Evolutionary conservation across 2,113 vertebrate genomes (phyloP).

Genomic region (Paradoxurus hermaphroditus): DNA sequence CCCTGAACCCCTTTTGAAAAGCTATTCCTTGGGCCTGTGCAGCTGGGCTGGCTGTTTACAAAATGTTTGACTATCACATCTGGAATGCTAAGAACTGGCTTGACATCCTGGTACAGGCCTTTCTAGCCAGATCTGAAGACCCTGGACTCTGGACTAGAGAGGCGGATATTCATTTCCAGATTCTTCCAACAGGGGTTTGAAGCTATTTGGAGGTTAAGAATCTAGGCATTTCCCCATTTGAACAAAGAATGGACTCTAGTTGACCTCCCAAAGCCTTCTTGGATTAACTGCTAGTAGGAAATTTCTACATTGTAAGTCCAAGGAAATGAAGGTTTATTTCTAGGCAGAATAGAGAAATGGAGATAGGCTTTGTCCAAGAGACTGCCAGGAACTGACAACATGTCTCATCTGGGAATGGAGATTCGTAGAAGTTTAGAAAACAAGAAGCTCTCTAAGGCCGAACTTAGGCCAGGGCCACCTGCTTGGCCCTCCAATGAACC

Average conservation of each 20-base stretch:
- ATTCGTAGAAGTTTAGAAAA: slow-evolving; percentile 44
- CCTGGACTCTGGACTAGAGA: background rate
- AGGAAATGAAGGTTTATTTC: background rate
- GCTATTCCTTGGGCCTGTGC: background rate
- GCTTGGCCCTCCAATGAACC: background rate
- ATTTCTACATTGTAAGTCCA: background rate
- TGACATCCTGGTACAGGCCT: background rate
- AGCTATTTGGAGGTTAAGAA: background rate
- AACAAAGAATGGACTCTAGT: background rate
- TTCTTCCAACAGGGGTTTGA: background rate
- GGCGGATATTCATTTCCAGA: background rate
- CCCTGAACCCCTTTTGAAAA: background rate
- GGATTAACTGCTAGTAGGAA: background rate
- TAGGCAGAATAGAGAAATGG: background rate
- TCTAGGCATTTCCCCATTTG: background rate
- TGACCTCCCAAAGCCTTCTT: background rate
- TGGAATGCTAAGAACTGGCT: background rate
- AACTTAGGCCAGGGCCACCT: background rate
- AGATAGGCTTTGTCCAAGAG: background rate
- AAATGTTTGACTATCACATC: background rate
- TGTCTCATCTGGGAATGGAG: slow-evolving; percentile 20
- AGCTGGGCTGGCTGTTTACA: background rate
- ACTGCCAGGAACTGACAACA: slow-evolving; percentile 15
- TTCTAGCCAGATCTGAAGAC: background rate
- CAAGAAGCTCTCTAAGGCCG: background rate